Conservation (phyloP, 2,888 invertebrate species). For the Nephrotoma guestfalica region DNA sequence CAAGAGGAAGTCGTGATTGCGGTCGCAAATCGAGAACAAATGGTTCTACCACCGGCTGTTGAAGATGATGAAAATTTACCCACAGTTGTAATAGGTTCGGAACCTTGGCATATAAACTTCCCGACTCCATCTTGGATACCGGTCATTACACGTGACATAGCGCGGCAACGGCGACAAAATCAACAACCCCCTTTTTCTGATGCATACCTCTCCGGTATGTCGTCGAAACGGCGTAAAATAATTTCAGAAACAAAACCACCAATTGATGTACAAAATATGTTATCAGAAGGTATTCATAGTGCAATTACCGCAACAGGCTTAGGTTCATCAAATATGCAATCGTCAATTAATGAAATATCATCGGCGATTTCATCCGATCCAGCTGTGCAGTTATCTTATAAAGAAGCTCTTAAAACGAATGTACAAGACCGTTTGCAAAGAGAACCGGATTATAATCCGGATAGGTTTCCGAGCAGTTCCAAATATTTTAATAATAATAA, state of each 20-base stretch:
- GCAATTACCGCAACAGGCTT: constrained; percentile 24
- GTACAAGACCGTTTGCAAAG: constrained; percentile 27
- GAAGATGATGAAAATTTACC: constrained; percentile 30
- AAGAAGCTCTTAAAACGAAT: constrained; percentile 25
- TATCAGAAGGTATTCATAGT: constrained; percentile 26
- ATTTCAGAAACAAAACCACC: constrained; percentile 31
- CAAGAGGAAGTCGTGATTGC: constrained; percentile 6
- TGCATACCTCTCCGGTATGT: constrained; percentile 80
- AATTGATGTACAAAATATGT: constrained; percentile 22
- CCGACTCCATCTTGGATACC: constrained; percentile 69
- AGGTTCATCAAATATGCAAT: constrained; percentile 18
- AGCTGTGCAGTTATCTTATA: constrained; percentile 25
- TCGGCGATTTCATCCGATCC: constrained; percentile 24
- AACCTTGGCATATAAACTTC: constrained; percentile 46
- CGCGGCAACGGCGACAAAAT: constrained; percentile 48
- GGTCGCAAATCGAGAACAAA: constrained; percentile 11
- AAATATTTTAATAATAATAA: constrained; percentile 22
- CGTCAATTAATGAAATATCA: constrained; percentile 13
- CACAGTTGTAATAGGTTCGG: constrained; percentile 38
- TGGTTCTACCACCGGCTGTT: constrained; percentile 4
- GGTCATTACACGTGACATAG: constrained; percentile 66
- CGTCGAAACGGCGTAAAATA: constrained; percentile 73
- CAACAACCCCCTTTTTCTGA: constrained; percentile 60
- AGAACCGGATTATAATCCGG: constrained; percentile 26
- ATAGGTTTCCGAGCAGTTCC: constrained; percentile 30